Evolutionary conservation across 2,797 vertebrate genomes (phyloP), one percentile per base, ranked within the genome.

Genomic region (Neoniphon sammara): DNA sequence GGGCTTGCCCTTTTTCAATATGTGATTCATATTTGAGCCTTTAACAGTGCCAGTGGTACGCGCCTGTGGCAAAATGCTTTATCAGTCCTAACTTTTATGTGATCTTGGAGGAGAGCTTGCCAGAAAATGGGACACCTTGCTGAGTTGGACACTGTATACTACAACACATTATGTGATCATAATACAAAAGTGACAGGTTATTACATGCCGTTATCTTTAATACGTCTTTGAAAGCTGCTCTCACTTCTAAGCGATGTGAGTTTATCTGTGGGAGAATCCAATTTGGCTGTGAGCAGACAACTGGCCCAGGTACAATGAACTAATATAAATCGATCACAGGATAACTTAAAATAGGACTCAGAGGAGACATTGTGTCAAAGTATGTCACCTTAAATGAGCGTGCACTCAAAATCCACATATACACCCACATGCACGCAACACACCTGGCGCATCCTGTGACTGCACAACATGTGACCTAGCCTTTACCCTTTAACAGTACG

Each of bases 301-400:
- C 81, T 83, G 84, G 82, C 78, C 67, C 67, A 17, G 72, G 78
- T 82, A 88, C 87, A 88, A 71, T 79, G 80, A 86, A 81, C 87
- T 89, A 81, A 83, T 87, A 87, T 85, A 73, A 85, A 88, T 91
- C 85, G 76, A 91, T 88, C 82, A 81, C 6, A 77, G 64, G 64
- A 84, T 62, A 78, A 80, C 77, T 85, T 76, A 66, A 75, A 81
- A 87, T 80, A 59, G 59, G 73, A 70, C 83, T 82, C 61, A 0
- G 34, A 85, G 84, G 88, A 75, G 67, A 76, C 54, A 67, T 47
- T 27, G 54, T 70, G 70, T 70, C 27, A 7, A 63, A 36, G 74
- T 61, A 46, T 49, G 27, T 70, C 66, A 25, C 60, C 70, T 76
- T 76, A 80, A 85, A 81, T 56, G 75, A 76, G 50, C 80, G 67